phyloP scores from a whole-genome alignment of 1,140 invertebrate genomes.

The Drosophila punjabiensis region DNA sequence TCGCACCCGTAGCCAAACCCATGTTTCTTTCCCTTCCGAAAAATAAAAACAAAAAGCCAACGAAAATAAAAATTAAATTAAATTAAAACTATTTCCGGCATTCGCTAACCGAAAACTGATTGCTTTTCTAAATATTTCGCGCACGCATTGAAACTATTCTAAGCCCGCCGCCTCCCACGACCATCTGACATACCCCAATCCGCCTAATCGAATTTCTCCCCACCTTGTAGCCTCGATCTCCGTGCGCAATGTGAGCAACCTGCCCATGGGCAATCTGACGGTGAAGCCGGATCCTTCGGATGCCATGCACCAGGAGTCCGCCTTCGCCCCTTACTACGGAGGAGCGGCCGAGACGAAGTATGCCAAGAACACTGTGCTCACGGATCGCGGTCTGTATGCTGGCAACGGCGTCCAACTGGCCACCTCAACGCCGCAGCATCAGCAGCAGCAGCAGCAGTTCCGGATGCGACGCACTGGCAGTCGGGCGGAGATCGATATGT shows the following conservation, averaged over 20 bases:
- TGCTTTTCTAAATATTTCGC: constrained; percentile 66
- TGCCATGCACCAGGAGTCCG: constrained; percentile 60
- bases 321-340: constrained; percentile 76
- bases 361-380: constrained; percentile 77
- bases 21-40: background rate
- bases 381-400: constrained; percentile 65
- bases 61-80: constrained; percentile 20
- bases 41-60: background rate
- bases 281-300: constrained; percentile 83
- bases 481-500: constrained; percentile 84
- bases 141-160: constrained; percentile 73
- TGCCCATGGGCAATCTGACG: constrained; percentile 80
- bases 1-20: constrained; percentile 5
- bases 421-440: constrained; percentile 75
- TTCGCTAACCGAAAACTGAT: constrained; percentile 53
- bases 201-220: constrained; percentile 14
- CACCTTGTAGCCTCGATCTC: constrained; percentile 80
- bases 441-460: constrained; percentile 58
- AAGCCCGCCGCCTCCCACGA: constrained; percentile 5
- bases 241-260: constrained; percentile 82
- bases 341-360: constrained; percentile 77
- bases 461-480: constrained; percentile 76
- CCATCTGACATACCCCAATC: constrained; percentile 7
- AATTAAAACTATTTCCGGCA: constrained; percentile 21
- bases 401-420: constrained; percentile 42